Evolutionary conservation across 2,113 vertebrate species (phyloP), one percentile per base, ranked within the genome.

Genomic region (Globicephala melas): DNA sequence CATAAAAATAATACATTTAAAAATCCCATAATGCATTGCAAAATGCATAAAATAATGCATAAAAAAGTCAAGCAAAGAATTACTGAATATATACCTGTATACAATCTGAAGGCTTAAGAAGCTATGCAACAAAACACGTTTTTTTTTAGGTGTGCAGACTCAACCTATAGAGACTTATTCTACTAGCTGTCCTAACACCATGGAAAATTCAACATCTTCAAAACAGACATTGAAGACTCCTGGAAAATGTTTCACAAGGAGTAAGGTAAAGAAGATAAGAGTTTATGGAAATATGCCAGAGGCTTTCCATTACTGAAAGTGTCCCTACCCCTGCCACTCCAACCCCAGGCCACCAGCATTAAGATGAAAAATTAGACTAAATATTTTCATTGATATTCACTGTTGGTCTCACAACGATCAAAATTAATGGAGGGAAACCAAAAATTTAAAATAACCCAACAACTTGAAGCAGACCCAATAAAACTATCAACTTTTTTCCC

Each of bases 211-310:
- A 15, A 41, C 89, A 83, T 93, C 92, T 87, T 97, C 97, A 1
- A 90, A 97, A 94, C 68, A 91, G 41, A 91, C 94, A 14, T 12
- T 96, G 44, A 97, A 97, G 92, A 98, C 98, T 84, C 33, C 97
- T 44, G 79, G n/a, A 4, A 99, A 98, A 94, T 93, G 94, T 83
- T 99, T 99, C 95, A 98, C 97, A 93, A 99, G 99, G 97, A 99
- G 98, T 97, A 99, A 99, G 98, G 99, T 99, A 98, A 98, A 63
- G 55, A 84, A 84, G 44, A 83, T 12, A 8, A 33, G 77, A 74
- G 71, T 92, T 86, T 85, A 44, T 36, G 53, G 73, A 96, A 96
- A 87, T 21, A 71, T 33, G 10, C 2, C 47, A 80, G 58, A 87
- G 38, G 21, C 33, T 94, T 90, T 70, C 55, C 15, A 12, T 91